phyloP scores from a whole-genome alignment of 2,888 invertebrate genomes.

The Drosophila maculinotata region DNA sequence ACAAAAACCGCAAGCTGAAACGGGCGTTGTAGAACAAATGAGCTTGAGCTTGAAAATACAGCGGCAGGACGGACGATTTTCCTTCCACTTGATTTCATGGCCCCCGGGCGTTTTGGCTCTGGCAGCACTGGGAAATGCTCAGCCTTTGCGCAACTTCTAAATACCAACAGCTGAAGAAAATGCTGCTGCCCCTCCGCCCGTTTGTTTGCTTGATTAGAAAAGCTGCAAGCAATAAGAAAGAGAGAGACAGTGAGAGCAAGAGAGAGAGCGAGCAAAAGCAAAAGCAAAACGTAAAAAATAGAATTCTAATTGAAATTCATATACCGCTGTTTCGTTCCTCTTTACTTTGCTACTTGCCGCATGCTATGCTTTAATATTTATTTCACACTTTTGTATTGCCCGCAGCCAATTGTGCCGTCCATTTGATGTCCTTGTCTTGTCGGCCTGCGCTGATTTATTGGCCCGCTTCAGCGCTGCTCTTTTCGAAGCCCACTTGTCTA shows the following conservation, averaged over 20 bases:
- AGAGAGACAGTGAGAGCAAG: slow-evolving; percentile 22
- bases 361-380: slow-evolving; percentile 41
- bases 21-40: slow-evolving; percentile 62
- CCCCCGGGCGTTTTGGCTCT: slow-evolving; percentile 41
- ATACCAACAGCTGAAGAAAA: slow-evolving; percentile 49
- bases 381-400: slow-evolving; percentile 53
- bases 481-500: slow-evolving; percentile 53
- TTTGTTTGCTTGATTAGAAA: slow-evolving; percentile 75
- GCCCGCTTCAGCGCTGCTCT: slow-evolving; percentile 52
- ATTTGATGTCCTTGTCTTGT: slow-evolving; percentile 59
- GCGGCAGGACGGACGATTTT: slow-evolving; percentile 43
- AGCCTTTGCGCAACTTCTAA: slow-evolving; percentile 48
- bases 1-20: slow-evolving; percentile 29
- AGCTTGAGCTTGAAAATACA: slow-evolving; percentile 71
- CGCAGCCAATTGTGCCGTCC: slow-evolving; percentile 33
- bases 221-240: slow-evolving; percentile 65
- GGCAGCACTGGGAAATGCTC: slow-evolving; percentile 13
- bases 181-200: slow-evolving; percentile 28
- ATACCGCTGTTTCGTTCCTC: slow-evolving; percentile 29
- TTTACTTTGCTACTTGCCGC: slow-evolving; percentile 19
- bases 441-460: slow-evolving; percentile 68
- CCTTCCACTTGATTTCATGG: slow-evolving; percentile 76
- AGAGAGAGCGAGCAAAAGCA: slow-evolving; percentile 9
- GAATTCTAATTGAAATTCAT: slow-evolving; percentile 79
- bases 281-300: slow-evolving; percentile 38